Percentiles rank a stretch among this genome's conserved stretches.
These are phyloP conservation scores for Physella acuta DNA, from an alignment of 1,140 invertebrate genomes.

Conservation along the genomic window DNA sequence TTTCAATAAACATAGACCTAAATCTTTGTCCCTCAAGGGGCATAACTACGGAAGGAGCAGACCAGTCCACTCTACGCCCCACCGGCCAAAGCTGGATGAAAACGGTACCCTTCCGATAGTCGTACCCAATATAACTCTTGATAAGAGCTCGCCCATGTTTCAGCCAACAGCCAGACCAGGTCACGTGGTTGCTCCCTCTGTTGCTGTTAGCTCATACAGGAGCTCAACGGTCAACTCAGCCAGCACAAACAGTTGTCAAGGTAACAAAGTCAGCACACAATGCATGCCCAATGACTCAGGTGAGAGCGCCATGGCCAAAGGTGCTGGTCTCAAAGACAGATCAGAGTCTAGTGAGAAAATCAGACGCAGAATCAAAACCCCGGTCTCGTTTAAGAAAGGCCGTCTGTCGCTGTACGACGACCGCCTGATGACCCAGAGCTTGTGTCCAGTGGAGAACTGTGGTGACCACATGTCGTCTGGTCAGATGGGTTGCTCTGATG, in stretches of 20 bases:
- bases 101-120: not conserved
- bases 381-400: slow-evolving; percentile 70
- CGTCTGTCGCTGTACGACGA: slow-evolving; percentile 84
- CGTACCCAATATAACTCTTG: slow-evolving; percentile 13
- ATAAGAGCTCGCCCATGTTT: not conserved
- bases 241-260: not conserved
- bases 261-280: not conserved
- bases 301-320: not conserved
- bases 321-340: not conserved
- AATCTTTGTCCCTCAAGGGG: slow-evolving; percentile 49
- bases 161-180: not conserved
- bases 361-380: slow-evolving; percentile 78
- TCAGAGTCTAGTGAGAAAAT: slow-evolving; percentile 66
- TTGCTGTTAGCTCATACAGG: not conserved
- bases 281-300: not conserved
- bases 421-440: slow-evolving; percentile 70
- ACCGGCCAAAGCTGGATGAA: not conserved
- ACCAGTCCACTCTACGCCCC: not conserved
- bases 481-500: not conserved
- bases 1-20: no score
- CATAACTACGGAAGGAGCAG: slow-evolving; percentile 39
- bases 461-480: not conserved
- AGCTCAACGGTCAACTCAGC: not conserved
- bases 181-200: not conserved
- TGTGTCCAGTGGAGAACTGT: not conserved